Base-by-base conservation (phyloP, 30 jellyfish, hydroid and myxozoan genomes). In the Hydractinia symbiolongicarpus region DNA sequence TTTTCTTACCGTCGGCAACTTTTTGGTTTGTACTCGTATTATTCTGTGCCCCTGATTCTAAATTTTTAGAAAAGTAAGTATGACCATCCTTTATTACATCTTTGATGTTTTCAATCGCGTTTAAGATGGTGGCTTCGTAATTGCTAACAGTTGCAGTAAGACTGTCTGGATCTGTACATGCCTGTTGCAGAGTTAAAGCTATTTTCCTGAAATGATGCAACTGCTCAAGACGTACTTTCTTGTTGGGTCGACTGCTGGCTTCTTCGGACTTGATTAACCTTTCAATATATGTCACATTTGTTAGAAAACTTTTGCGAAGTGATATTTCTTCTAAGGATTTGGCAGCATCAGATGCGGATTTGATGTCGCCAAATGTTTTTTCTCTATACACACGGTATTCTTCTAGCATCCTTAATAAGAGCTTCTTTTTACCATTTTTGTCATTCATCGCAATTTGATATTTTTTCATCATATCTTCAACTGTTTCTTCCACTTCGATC, bases 201-300 rank as follows among this genome's bases (percentile, higher is more conserved):
- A 64, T n/a, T 13, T 64, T 64, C 17, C 40, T 64, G 6, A 64
- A 64, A 64, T 64, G 40, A 13, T 64, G 1, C 74, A 64, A 51
- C 74, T 64, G 74, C 74, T 64, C 74, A 44, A 64, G 40, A 64
- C 74, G 74, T n/a, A 13, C 6, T 51, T 64, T 64, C 74, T 64
- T 64, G 40, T 64, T 64, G 0, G 74, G 74, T 64, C 74, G 74
- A 64, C 16, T 64, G 74, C 40, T 64, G 1, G 40, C 19, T 6
- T 64, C 74, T 64, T 64, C 74, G 7, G 74, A 64, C 4, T 64
- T 7, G 40, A 64, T 64, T 44, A 64, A 51, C 74, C 74, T 64
- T 64, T 64, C 74, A 13, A 64, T 64, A 51, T 64, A 64, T 6
- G 17, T 64, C 16, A 64, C 74, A 64, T 64, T 64, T n/a, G 74